Evolutionary conservation across 2,888 invertebrate genomes (phyloP), one percentile per base, ranked within the genome.

Genomic region (Campaea margaritaria): DNA sequence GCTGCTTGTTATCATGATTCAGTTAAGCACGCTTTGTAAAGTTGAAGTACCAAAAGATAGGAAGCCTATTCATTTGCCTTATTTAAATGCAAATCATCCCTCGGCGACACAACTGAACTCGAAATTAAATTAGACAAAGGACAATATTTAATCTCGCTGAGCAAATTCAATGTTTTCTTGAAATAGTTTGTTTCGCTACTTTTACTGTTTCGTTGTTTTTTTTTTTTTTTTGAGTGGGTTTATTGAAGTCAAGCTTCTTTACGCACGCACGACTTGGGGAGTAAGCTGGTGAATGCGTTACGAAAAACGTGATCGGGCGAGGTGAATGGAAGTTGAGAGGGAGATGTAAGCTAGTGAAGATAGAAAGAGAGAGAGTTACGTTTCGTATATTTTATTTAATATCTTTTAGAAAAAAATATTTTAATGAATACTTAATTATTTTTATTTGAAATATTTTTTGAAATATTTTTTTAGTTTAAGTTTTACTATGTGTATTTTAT

Each of bases 11-110:
- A 41, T 43, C 51, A 51, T 34, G 51, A 51, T 45, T 42, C 16
- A 51, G 27, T 42, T 27, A 52, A 52, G 36, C 15, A 13, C 0
- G 46, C 42, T 52, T 41, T 38, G 27, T 9, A 44, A 28, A 41
- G 51, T 58, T 28, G 13, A 52, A 44, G 51, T 43, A 42, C 41
- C 36, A n/a, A 28, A 7, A 45, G 46, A 57, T 57, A 52, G 28
- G 52, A 21, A 39, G 31, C 27, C 47, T 51, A 51, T 46, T 51
- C 57, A 50, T 44, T 49, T 36, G 41, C 41, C 39, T 59, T 42
- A 46, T 59, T 59, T 54, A 59, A 50, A 59, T 59, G 59, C 54
- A 50, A 54, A 59, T 59, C 53, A 39, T 45, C 45, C 34, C 45
- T 59, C 36, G 15, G 28, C 27, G 48, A 27, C 34, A 49, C 48